Conservation (phyloP, 2,797 vertebrate species). For the Sebastes hubbsi region DNA sequence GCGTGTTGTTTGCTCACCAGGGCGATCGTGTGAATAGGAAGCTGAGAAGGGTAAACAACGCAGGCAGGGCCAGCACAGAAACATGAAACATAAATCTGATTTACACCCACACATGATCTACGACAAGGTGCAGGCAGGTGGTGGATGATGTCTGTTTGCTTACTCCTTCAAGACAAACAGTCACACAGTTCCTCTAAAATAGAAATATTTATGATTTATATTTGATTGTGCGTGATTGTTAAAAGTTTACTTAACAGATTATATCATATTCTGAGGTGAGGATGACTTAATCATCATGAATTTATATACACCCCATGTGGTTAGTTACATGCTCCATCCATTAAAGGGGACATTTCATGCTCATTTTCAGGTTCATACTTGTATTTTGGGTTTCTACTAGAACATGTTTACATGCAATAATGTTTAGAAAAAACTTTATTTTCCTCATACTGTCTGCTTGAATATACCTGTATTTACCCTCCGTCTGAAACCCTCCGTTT, state of each 20-base stretch:
- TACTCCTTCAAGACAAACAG: not conserved
- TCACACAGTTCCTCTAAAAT: not conserved
- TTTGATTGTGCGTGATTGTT: not conserved
- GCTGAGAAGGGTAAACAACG: slow-evolving; percentile 40
- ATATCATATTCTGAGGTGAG: not conserved
- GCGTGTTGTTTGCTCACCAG: slow-evolving; percentile 27
- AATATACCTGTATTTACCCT: too few species aligned
- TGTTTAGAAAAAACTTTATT: too few species aligned
- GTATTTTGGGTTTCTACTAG: too few species aligned
- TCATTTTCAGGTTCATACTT: too few species aligned
- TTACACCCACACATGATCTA: slow-evolving; percentile 10
- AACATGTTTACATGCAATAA: too few species aligned
- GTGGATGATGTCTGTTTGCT: not conserved
- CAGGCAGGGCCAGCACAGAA: slow-evolving; percentile 3
- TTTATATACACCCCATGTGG: not conserved
- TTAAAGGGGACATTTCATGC: too few species aligned
- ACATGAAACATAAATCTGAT: slow-evolving; percentile 38
- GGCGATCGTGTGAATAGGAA: slow-evolving; percentile 38
- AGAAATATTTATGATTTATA: not conserved
- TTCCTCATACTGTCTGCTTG: too few species aligned
- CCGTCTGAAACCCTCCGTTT: too few species aligned
- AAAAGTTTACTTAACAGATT: not conserved
- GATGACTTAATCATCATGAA: not conserved
- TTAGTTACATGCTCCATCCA: not conserved
- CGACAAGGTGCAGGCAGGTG: not conserved